Conservation (phyloP, 2,888 invertebrate species). For the Synergus japonicus region DNA sequence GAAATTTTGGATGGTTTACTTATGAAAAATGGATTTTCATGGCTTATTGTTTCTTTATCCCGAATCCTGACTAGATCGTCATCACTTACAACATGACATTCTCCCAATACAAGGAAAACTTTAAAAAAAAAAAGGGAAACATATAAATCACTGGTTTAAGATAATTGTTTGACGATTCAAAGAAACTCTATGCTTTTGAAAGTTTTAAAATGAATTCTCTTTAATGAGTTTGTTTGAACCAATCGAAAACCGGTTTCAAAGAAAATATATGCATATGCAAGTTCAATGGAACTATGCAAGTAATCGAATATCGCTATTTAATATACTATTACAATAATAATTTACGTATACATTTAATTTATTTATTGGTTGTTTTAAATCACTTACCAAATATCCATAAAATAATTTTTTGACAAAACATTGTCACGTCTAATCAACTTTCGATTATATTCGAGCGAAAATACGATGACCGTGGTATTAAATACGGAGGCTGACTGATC, state of each 20-base stretch:
- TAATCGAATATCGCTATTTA: too few relatives aligned
- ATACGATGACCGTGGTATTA: neutral
- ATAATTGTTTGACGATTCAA: too few relatives aligned
- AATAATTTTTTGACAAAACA: neutral
- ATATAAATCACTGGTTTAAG: too few relatives aligned
- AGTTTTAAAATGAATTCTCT: too few relatives aligned
- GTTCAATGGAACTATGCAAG: too few relatives aligned
- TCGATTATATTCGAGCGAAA: neutral
- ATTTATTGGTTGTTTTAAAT: neutral
- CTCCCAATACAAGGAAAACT: neutral
- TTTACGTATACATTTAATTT: too few relatives aligned
- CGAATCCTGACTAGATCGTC: neutral
- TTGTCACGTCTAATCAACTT: neutral
- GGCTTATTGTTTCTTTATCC: neutral
- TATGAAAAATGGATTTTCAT: neutral
- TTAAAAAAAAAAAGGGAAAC: too few relatives aligned
- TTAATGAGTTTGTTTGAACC: too few relatives aligned
- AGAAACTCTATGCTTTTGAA: too few relatives aligned
- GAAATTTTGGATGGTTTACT: neutral
- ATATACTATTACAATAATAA: too few relatives aligned
- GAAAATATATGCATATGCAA: too few relatives aligned
- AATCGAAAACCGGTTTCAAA: too few relatives aligned
- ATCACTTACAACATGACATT: slow-evolving; percentile 4
- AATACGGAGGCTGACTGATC: neutral
- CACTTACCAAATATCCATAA: neutral